These are phyloP conservation scores for Melipona bicolor DNA, from an alignment of 2,888 invertebrate genomes.

Conservation along the genomic window DNA sequence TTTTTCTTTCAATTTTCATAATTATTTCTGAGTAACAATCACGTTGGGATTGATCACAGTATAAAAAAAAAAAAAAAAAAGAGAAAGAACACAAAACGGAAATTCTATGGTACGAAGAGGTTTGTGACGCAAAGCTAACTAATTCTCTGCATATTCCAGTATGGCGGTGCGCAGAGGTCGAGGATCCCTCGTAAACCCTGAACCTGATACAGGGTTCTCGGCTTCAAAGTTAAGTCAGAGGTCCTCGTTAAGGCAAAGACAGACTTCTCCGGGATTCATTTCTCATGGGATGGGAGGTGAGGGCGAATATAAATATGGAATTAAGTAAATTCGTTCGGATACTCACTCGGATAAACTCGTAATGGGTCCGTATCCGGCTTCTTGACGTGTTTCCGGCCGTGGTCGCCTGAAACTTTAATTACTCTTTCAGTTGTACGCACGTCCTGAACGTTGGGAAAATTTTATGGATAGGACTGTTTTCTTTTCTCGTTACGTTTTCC, in stretches of 20 bases:
- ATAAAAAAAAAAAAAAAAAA: background rate
- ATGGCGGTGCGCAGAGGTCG: background rate
- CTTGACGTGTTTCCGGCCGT: constrained; percentile 17
- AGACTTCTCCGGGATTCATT: background rate
- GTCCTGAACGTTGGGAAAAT: constrained; percentile 5
- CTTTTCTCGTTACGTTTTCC: constrained; percentile 4
- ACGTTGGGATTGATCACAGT: background rate
- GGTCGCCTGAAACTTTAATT: constrained; percentile 61
- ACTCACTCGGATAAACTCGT: constrained; percentile 79
- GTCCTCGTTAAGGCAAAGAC: constrained; percentile 1
- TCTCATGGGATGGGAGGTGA: background rate
- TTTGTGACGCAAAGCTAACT: background rate
- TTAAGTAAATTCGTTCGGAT: constrained; percentile 53
- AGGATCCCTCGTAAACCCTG: background rate
- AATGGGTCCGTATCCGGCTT: constrained; percentile 65
- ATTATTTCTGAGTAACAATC: background rate
- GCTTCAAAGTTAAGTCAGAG: background rate
- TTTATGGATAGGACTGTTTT: constrained; percentile 1
- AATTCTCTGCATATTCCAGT: background rate
- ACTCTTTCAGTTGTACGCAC: constrained; percentile 23
- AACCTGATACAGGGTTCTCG: background rate
- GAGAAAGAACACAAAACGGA: too few species aligned
- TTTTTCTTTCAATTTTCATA: background rate
- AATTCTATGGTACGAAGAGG: background rate
- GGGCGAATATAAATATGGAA: constrained; percentile 49